Base-by-base conservation (phyloP, 2,797 vertebrate species). In the Gephyroberyx darwinii region DNA sequence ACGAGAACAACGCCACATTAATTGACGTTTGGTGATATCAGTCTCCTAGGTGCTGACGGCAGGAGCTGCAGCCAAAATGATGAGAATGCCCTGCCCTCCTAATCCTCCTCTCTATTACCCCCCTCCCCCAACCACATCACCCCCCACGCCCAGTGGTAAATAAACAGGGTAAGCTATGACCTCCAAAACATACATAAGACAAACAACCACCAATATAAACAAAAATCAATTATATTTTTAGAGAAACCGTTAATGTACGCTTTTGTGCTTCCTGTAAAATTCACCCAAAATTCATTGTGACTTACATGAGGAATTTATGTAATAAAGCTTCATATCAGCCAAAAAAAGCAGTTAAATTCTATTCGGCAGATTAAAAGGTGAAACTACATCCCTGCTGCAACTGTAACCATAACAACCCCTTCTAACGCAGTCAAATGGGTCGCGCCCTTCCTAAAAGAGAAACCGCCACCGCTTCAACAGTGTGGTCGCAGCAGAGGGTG, bases 21-120 rank as follows among this genome's bases (percentile, higher is more conserved):
- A 89, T 89, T 88, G 87, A 84, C 77, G 82, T 88, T 90, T 84
- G 89, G 77, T 77, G 76, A 73, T 78, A 89, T 85, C 83, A 71
- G 86, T 86, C 86, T 88, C 89, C 9, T 17, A 84, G 80, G 88
- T 82, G 86, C 79, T 86, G 81, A 88, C 70, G 72, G 74, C 86
- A 87, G 85, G 80, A 87, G 86, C 76, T 58, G 74, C 22, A 0
- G 78, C 54, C 65, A 58, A 61, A 74, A 55, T 82, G 82, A 84
- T 81, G 77, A 83, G 74, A 62, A 68, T 39, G 75, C 20, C 75
- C 74, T 56, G 26, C 69, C 75, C 67, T 26, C 48, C 7, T 35
- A 12, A 19, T 55, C 72, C 77, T 72, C 75, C 45, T 60, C 26
- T 1, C 30, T 77, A 79, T 80, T 64, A 84, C 41, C 31, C 22